phyloP scores from a whole-genome alignment of 1,140 invertebrate genomes.

The Pseudomyrmex dendroicus region DNA sequence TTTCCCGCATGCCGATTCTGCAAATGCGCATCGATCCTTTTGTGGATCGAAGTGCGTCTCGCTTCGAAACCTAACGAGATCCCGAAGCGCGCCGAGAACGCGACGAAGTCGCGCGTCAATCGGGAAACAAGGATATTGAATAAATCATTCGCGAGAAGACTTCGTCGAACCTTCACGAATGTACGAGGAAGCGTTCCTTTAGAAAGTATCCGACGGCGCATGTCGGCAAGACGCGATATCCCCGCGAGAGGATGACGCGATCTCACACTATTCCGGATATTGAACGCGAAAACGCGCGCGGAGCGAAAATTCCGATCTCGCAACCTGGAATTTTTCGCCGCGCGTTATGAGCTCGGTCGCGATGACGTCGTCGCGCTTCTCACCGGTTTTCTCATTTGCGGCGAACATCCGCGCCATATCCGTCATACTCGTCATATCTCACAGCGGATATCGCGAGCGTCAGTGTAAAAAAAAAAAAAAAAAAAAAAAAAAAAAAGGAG shows the following conservation, averaged over 20 bases:
- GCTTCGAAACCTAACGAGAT: neutral
- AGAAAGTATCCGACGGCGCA: constrained; percentile 27
- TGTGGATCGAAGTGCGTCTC: too few species aligned
- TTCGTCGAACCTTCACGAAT: neutral
- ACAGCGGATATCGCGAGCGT: too few species aligned
- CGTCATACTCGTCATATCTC: neutral
- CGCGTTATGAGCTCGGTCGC: neutral
- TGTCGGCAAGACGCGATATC: neutral
- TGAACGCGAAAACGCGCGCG: constrained; percentile 26
- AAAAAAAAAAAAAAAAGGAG: too few species aligned
- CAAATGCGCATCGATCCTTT: too few species aligned
- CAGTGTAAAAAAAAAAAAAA: too few species aligned
- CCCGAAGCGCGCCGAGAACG: constrained; percentile 7
- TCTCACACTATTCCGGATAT: constrained; percentile 39
- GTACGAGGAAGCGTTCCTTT: constrained; percentile 21
- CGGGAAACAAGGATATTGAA: constrained; percentile 7
- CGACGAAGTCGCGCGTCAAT: neutral
- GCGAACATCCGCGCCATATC: neutral
- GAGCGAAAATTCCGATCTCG: constrained; percentile 16
- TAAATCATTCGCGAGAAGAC: constrained; percentile 32
- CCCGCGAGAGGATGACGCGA: neutral
- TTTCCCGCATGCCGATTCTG: neutral
- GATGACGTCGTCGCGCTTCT: neutral
- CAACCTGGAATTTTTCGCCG: constrained; percentile 12
- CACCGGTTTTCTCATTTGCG: neutral